Base-by-base conservation (phyloP, 2,888 invertebrate genomes). In the Athalia circularis region DNA sequence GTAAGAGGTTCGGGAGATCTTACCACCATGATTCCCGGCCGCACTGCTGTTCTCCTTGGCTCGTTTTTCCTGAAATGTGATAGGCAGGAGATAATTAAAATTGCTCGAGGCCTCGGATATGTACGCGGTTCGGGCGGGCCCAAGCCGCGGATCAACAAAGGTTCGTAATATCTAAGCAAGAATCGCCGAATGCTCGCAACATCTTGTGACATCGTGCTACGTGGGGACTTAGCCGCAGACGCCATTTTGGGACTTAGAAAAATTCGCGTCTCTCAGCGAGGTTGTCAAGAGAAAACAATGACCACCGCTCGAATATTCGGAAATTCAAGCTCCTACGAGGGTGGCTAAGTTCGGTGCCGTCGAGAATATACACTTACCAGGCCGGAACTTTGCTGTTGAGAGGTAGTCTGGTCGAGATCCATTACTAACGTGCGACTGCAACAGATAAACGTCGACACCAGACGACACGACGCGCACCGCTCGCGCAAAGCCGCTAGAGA, bases 181-280 rank as follows among this genome's bases (percentile, higher is more conserved):
- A 59, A n/a, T 45, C 4, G 43, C 47, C 45, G 72, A 72, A 47
- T 47, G 8, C 47, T 59, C 13, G 79, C 62, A 59, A 70, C 78
- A 64, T 75, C 75, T 64, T 64, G 75, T 75, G 45, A 80, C 79
- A 79, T 62, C 79, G 80, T 82, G 82, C 81, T 78, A 81, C 83
- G 81, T 80, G 81, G 92, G 93, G 93, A 94, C 93, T 94, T 93
- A 93, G 92, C 92, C 92, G 92, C 93, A 94, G 95, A 94, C 95
- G 95, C 95, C 95, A 95, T 96, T 94, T 95, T 95, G 94, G 95
- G 95, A 95, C 95, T 95, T 95, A 93, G 93, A 93, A 93, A 93
- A 93, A 91, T 93, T 92, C 90, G 89, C 86, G 86, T 91, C 92
- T 89, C 90, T 90, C 89, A 89, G 89, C 89, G 85, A 81, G 79